Percentiles rank a stretch among this genome's conserved stretches.
These are phyloP conservation scores for Avahi laniger DNA, from an alignment of 2,797 vertebrate genomes.

Conservation along the genomic window DNA sequence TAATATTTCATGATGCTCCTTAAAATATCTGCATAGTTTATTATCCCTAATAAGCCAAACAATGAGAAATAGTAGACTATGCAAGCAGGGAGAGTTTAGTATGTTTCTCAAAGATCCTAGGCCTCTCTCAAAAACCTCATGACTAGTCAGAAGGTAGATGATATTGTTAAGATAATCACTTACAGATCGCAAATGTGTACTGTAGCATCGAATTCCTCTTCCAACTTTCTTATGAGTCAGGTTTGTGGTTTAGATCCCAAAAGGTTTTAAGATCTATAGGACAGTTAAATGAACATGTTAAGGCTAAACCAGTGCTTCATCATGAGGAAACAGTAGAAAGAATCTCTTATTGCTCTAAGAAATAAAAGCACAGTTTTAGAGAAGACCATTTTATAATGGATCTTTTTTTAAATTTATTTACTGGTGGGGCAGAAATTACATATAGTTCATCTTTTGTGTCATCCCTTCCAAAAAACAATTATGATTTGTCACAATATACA, in stretches of 20 bases:
- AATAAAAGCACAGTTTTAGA: not conserved
- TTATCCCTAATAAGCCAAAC: not conserved
- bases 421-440: not conserved
- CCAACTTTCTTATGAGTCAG: not conserved
- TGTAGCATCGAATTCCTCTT: not conserved
- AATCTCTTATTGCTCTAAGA: not conserved
- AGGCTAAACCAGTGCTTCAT: not conserved
- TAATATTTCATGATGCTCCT: constrained; percentile 5
- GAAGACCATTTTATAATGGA: not conserved
- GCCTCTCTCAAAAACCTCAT: not conserved
- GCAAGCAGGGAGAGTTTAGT: not conserved
- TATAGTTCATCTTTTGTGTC: not conserved
- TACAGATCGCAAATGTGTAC: not conserved
- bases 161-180: not conserved
- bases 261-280: not conserved
- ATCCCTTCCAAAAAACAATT: not conserved
- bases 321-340: not conserved
- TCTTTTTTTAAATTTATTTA: not conserved
- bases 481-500: not conserved
- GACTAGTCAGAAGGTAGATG: not conserved
- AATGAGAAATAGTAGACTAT: not conserved
- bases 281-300: not conserved
- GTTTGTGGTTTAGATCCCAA: not conserved
- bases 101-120: not conserved
- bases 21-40: not conserved